Evolutionary conservation across 2,888 invertebrate species (phyloP), one percentile per base, ranked within the genome.

Genomic region (Eubasilissa splendida): DNA sequence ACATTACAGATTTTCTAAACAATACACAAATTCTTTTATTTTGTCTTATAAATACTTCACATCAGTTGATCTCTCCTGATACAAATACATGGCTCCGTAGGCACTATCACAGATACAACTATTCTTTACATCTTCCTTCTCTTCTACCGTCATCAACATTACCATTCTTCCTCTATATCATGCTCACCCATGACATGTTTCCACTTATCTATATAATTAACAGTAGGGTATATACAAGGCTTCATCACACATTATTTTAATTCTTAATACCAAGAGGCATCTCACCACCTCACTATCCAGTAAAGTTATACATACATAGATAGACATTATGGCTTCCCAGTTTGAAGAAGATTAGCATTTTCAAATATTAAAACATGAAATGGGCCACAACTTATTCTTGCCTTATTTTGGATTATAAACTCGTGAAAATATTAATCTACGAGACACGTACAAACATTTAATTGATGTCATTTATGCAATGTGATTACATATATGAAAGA

Each of bases 101-200:
- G 84, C 84, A 83, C 83, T 84, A 84, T 84, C 84, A 84, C 84
- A 84, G 84, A 84, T 81, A 80, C 74, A 80, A 80, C 78, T 76
- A 73, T 77, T 76, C 54, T 22, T 63, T 50, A 58, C 70, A 63
- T 56, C 68, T 54, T 63, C 53, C 60, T 12, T 54, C 52, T 77
- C 76, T 42, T 14, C 53, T 53, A 31, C 53, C 33, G 53, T 76
- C 33, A n/a, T 65, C 65, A 12, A 52, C 68, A n/a, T 50, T 50
- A 31, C 33, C 63, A 10, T 12, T 12, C 33, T 33, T 7, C 11
- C 4, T 63, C 12, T 63, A 63, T 63, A 33, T 33, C 31, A n/a
- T n/a, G 58, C 12, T 58, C 58, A 58, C 3, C 9, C n/a, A n/a
- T 58, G n/a, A 58, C 58, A 9, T 63, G 5, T 63, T 9, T 3